Percentiles rank a stretch among this genome's conserved stretches.
Evolutionary conservation across 2,888 invertebrate genomes (phyloP).

Genomic region (Volucella bombylans): DNA sequence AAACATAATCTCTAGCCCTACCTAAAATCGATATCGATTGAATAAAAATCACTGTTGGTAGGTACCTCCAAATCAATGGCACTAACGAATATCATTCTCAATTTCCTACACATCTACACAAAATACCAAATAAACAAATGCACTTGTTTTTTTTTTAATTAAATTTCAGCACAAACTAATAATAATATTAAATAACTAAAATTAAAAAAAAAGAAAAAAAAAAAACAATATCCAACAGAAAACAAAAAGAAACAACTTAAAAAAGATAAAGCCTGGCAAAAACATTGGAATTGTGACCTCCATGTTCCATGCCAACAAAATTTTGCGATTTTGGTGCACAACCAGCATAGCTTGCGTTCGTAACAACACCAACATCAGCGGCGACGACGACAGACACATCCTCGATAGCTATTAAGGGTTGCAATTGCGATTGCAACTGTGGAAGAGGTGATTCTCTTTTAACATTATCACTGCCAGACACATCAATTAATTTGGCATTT

Average conservation of each 20-base stretch:
- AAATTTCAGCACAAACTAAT: slow-evolving; percentile 31
- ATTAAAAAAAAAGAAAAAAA: slow-evolving; percentile 37
- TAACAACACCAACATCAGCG: slow-evolving; percentile 71
- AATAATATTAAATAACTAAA: slow-evolving; percentile 39
- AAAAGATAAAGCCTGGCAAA: slow-evolving; percentile 64
- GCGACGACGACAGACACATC: slow-evolving; percentile 68
- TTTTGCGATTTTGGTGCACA: slow-evolving; percentile 71
- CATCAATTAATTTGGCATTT: slow-evolving; percentile 45
- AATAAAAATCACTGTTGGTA: too few relatives aligned
- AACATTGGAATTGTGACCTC: slow-evolving; percentile 71
- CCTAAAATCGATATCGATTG: too few relatives aligned
- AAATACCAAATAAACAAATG: slow-evolving; percentile 53
- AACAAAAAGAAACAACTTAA: slow-evolving; percentile 24
- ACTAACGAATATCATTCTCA: too few relatives aligned
- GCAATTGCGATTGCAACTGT: slow-evolving; percentile 60
- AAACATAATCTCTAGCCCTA: too few relatives aligned
- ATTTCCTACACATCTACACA: slow-evolving; percentile 31
- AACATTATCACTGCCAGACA: slow-evolving; percentile 28
- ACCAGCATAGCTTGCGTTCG: slow-evolving; percentile 72
- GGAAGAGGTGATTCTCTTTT: slow-evolving; percentile 69
- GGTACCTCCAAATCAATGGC: too few relatives aligned
- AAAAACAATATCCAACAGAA: slow-evolving; percentile 25
- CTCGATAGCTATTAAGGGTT: slow-evolving; percentile 68
- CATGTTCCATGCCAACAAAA: slow-evolving; percentile 71
- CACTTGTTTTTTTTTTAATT: slow-evolving; percentile 22